Evolutionary conservation across 1,140 invertebrate genomes (phyloP).

Genomic region (Belonocnema kinseyi): DNA sequence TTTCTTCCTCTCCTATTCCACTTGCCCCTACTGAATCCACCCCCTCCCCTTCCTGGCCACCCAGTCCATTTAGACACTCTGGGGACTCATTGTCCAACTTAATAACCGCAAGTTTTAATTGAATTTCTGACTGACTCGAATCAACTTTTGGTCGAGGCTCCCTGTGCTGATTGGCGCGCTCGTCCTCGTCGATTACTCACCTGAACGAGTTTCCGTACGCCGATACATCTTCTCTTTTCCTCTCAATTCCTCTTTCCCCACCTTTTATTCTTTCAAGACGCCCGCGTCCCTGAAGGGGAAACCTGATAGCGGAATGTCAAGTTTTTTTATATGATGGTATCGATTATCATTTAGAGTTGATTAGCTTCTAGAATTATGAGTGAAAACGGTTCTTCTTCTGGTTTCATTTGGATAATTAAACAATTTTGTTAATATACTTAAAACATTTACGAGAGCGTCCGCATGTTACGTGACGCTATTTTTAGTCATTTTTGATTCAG

Average conservation of each 20-base stretch:
- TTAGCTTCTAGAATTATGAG: too few relatives aligned
- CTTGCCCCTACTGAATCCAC: slow-evolving; percentile 19
- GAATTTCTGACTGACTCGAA: slow-evolving; percentile 71
- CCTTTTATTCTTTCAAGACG: neutral
- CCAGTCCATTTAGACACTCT: slow-evolving; percentile 50
- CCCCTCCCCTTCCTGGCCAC: slow-evolving; percentile 41
- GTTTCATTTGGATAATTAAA: too few relatives aligned
- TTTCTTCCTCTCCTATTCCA: slow-evolving; percentile 39
- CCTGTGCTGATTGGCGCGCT: slow-evolving; percentile 60
- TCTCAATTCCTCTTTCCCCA: neutral
- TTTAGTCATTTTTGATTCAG: too few relatives aligned
- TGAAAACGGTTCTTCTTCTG: too few relatives aligned
- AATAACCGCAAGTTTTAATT: slow-evolving; percentile 76
- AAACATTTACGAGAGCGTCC: too few relatives aligned
- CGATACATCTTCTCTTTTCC: slow-evolving; percentile 30
- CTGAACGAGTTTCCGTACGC: slow-evolving; percentile 46
- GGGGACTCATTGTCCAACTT: slow-evolving; percentile 74
- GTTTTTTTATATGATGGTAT: too few relatives aligned
- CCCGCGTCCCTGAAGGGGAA: too few relatives aligned
- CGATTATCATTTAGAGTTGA: too few relatives aligned
- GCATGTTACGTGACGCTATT: too few relatives aligned
- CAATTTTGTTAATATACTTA: too few relatives aligned
- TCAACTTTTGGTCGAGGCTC: slow-evolving; percentile 66
- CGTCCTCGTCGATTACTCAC: slow-evolving; percentile 63
- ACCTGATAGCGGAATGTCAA: too few relatives aligned